Conservation (phyloP, 2,113 vertebrate species). For the Gnathonemus longibarbis region DNA sequence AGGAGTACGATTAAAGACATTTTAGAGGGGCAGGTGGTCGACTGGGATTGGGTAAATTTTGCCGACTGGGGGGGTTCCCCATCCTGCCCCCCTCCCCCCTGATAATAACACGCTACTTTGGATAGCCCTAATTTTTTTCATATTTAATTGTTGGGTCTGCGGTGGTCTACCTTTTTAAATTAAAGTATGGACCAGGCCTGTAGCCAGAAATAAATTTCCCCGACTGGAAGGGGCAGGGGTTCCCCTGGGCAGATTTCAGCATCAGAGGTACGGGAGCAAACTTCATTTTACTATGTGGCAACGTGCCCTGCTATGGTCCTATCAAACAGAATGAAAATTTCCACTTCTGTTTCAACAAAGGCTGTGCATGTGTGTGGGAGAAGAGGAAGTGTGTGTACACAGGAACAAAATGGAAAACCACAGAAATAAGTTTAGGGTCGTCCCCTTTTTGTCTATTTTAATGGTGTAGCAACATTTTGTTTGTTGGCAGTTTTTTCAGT, state of each 20-base stretch:
- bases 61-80: not conserved
- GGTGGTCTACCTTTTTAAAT: not conserved
- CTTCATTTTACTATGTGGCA: not conserved
- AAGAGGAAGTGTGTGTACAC: not conserved
- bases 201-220: not conserved
- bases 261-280: not conserved
- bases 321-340: not conserved
- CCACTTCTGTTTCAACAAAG: not conserved
- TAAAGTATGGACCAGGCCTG: not conserved
- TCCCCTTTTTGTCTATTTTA: not conserved
- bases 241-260: not conserved
- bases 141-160: not conserved
- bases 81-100: not conserved
- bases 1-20: not conserved
- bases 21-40: not conserved
- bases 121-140: not conserved
- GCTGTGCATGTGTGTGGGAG: not conserved
- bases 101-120: not conserved
- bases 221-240: not conserved
- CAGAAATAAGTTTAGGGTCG: not conserved
- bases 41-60: not conserved
- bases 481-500: not conserved
- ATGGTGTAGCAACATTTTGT: not conserved
- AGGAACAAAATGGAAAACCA: not conserved
- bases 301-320: not conserved